These are phyloP conservation scores for Lochmaea capreae DNA, from an alignment of 2,888 invertebrate species.

Conservation along the genomic window DNA sequence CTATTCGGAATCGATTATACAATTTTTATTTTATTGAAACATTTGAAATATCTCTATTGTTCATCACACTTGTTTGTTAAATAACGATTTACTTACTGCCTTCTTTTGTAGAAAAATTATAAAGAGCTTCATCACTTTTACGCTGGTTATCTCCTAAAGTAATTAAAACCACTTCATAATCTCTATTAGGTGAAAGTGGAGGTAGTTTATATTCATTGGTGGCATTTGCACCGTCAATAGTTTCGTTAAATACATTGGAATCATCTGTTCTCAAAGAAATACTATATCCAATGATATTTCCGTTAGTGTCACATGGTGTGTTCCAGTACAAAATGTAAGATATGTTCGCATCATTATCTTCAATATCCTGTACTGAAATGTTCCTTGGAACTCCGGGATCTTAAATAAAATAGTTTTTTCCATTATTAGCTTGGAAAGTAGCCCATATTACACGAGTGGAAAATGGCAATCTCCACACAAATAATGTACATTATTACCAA, in stretches of 20 bases:
- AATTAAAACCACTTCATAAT: not conserved
- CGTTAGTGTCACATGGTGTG: constrained; percentile 31
- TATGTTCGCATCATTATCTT: not conserved
- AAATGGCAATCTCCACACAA: too few relatives aligned
- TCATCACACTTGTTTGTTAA: not conserved
- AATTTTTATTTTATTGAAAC: too few relatives aligned
- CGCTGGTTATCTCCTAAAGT: not conserved
- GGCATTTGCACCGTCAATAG: not conserved
- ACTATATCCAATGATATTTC: constrained; percentile 6
- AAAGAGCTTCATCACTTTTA: not conserved
- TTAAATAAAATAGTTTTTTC: constrained; percentile 17
- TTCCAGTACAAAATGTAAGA: constrained; percentile 12
- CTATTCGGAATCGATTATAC: too few relatives aligned
- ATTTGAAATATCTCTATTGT: not conserved
- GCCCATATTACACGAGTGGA: too few relatives aligned
- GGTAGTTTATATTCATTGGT: not conserved
- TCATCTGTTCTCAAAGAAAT: not conserved
- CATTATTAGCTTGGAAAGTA: too few relatives aligned
- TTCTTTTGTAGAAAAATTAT: constrained; percentile 3
- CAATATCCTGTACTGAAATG: constrained; percentile 1
- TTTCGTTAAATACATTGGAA: not conserved
- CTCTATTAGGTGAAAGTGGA: not conserved
- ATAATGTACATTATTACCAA: too few relatives aligned
- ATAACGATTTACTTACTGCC: constrained; percentile 7
- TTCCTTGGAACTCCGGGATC: constrained; percentile 33